phyloP scores from a whole-genome alignment of 2,113 vertebrate species.

The Aspiorhynchus laticeps region DNA sequence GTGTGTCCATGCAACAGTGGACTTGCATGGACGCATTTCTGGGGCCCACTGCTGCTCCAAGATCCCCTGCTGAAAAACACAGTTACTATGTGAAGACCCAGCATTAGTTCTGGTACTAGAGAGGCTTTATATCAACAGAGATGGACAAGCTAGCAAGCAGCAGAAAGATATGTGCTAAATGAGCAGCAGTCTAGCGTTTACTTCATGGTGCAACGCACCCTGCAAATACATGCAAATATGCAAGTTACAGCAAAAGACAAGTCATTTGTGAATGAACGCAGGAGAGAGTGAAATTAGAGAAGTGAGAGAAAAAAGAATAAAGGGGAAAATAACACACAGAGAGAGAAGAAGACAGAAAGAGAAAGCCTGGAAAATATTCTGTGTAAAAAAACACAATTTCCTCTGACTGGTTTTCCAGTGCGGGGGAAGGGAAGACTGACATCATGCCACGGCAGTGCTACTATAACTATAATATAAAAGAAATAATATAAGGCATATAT shows the following conservation, averaged over 20 bases:
- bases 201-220: not conserved
- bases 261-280: not conserved
- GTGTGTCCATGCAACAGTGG: conserved; percentile 12
- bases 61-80: conserved; percentile 6
- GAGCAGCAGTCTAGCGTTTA: not conserved
- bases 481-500: too few species aligned
- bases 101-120: not conserved
- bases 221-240: not conserved
- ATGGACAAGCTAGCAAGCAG: not conserved
- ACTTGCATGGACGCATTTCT: conserved; percentile 6
- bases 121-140: not conserved
- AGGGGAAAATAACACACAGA: not conserved
- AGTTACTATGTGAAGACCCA: not conserved
- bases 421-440: conserved; percentile 41
- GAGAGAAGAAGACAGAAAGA: conserved; percentile 10
- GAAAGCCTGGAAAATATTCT: not conserved
- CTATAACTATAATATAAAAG: not conserved
- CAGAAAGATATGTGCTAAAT: not conserved
- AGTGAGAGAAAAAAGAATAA: not conserved
- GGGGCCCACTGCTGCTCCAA: not conserved
- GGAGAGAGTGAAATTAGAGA: conserved; percentile 3
- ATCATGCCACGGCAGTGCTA: conserved; percentile 36
- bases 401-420: conserved; percentile 44
- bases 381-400: conserved; percentile 39
- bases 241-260: not conserved